Conservation (phyloP, 2,113 vertebrate species). For the Syngnathus floridae region DNA sequence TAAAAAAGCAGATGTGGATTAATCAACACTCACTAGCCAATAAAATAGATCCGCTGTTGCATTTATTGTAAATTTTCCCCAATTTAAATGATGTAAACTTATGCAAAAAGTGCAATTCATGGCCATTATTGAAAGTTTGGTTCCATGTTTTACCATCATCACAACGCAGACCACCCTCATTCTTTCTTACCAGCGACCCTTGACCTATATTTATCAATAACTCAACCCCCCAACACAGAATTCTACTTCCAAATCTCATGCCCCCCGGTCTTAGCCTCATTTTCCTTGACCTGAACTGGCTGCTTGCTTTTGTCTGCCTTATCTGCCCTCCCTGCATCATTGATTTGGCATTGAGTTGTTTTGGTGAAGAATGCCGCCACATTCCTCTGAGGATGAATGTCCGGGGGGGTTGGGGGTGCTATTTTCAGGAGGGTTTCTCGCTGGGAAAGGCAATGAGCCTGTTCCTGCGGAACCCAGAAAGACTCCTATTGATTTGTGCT, state of each 20-base stretch:
- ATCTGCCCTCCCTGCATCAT: constrained; percentile 54
- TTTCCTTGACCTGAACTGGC: constrained; percentile 46
- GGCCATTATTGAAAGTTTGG: too few relatives aligned
- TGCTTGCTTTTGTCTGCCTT: constrained; percentile 51
- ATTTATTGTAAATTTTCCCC: too few relatives aligned
- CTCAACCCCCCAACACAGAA: constrained; percentile 4
- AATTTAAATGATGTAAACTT: too few relatives aligned
- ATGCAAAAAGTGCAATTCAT: too few relatives aligned
- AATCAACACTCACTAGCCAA: too few relatives aligned
- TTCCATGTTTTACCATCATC: background rate
- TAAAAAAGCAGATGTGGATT: background rate
- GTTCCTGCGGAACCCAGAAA: constrained; percentile 4
- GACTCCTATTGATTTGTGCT: constrained; percentile 25
- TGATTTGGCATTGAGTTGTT: constrained; percentile 56
- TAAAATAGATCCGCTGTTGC: too few relatives aligned
- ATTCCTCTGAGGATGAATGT: constrained; percentile 39
- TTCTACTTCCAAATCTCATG: constrained; percentile 24
- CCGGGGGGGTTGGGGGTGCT: background rate
- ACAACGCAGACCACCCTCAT: constrained; percentile 16
- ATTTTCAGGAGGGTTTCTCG: constrained; percentile 5
- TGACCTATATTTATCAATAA: constrained; percentile 60
- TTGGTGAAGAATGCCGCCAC: constrained; percentile 44
- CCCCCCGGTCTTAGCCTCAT: constrained; percentile 23
- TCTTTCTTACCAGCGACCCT: constrained; percentile 34
- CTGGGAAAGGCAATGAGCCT: background rate